Conservation (phyloP, 1,140 invertebrate species). For the Drosophila simulans region DNA sequence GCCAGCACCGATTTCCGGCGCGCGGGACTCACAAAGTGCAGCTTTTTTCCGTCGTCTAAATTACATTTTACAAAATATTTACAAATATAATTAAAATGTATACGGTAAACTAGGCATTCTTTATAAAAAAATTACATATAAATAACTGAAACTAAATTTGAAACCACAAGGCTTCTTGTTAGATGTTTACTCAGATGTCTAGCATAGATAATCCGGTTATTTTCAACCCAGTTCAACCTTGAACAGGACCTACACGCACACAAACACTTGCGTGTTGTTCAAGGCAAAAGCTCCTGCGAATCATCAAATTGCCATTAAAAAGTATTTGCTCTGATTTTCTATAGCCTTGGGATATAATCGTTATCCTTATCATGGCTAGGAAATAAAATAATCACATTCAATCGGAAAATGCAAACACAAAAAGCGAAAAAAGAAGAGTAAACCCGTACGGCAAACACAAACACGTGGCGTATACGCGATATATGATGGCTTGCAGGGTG, state of each 20-base stretch:
- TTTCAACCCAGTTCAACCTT: constrained; percentile 26
- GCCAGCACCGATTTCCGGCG: constrained; percentile 80
- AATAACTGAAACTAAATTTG: no score
- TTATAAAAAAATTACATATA: no score
- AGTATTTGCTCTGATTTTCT: constrained; percentile 39
- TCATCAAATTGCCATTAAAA: constrained; percentile 40
- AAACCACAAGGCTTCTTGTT: no score
- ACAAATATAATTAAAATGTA: no score
- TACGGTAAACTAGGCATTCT: no score
- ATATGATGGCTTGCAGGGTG: constrained; percentile 9
- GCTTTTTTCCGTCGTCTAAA: constrained; percentile 83
- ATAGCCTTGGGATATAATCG: constrained; percentile 12
- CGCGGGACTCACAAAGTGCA: constrained; percentile 81
- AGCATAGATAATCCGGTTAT: constrained; percentile 33
- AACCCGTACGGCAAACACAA: constrained; percentile 14
- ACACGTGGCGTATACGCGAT: constrained; percentile 49
- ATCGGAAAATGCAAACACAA: constrained; percentile 23
- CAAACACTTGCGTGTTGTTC: constrained; percentile 12
- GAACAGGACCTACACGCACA: constrained; percentile 13
- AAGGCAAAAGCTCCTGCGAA: constrained; percentile 33
- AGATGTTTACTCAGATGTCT: constrained; percentile 16
- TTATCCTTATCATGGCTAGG: constrained; percentile 21
- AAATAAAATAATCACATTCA: constrained; percentile 53
- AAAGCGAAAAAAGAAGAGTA: neutral
- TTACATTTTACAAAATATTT: neutral